Base-by-base conservation (phyloP, 2,113 vertebrate genomes). In the Megaleporinus macrocephalus region DNA sequence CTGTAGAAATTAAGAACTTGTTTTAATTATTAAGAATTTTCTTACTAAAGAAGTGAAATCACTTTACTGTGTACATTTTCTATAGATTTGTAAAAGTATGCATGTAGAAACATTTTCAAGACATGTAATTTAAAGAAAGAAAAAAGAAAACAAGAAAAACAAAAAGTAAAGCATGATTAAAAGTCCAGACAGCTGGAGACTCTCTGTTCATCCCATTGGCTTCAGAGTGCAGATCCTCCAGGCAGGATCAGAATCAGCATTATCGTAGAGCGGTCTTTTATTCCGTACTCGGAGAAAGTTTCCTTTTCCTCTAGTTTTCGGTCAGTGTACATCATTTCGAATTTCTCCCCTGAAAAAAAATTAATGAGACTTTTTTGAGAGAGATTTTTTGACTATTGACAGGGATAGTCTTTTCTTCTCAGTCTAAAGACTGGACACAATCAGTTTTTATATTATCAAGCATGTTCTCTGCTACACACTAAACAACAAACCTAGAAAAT, bases 251-350 rank as follows among this genome's bases (percentile, higher is more conserved):
- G 2, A 29, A 81, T 41, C 36, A 81, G 41, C 13, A 68, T 16
- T 11, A 81, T 29, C 0, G 47, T 74, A 24, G 79, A 74, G 1
- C 33, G 15, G 1, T 66, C 30, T 12, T 57, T 11, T 59, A 81
- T 74, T n/a, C 73, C 27, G 11, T 15, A 12, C n/a, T 29, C 18
- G 49, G 61, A 68, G 71, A 81, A 81, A 16, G 71, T 81, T 6
- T 81, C 71, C 9, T 14, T 20, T 10, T 81, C 66, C 30, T 66
- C n/a, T 0, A 81, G 71, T 27, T 68, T 27, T 14, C 27, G 0
- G 44, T 68, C 47, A 15, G 71, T 29, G 71, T 27, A 81, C 61
- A 81, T 66, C 16, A 75, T 6, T 74, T 29, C 65, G 59, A 36
- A 57, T 16, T 51, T 1, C 29, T 53, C 15, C 36, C 7, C 59